A percentile compares a stretch with the other conserved stretches of the same genome.
Evolutionary conservation across 2,888 invertebrate species (phyloP).

Genomic region (Oscheius sp.): DNA sequence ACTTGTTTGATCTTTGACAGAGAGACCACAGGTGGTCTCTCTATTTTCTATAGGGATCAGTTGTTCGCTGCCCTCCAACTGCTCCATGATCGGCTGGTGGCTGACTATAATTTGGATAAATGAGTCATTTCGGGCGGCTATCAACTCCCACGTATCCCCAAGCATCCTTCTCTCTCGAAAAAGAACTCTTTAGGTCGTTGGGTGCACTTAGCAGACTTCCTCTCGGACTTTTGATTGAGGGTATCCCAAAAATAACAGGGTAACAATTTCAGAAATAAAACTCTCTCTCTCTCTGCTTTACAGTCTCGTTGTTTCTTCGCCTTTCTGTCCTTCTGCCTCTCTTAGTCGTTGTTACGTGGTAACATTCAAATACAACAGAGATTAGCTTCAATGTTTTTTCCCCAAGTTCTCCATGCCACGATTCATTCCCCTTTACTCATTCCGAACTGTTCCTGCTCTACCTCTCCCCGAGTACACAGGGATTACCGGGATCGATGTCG

Average conservation of each 20-base stretch:
- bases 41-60: background rate
- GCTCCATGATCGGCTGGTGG: background rate
- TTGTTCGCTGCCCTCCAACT: background rate
- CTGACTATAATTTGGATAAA: slow-evolving; percentile 16
- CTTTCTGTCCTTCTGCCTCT: too few relatives aligned
- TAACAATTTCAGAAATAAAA: too few relatives aligned
- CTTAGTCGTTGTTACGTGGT: too few relatives aligned
- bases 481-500: slow-evolving; percentile 14
- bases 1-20: slow-evolving; percentile 1
- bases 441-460: too few relatives aligned
- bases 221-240: background rate
- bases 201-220: slow-evolving; percentile 4
- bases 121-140: slow-evolving; percentile 6
- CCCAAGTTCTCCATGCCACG: too few relatives aligned
- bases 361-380: too few relatives aligned
- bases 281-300: too few relatives aligned
- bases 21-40: background rate
- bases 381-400: too few relatives aligned
- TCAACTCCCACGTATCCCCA: background rate
- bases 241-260: background rate
- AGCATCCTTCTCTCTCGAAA: too few relatives aligned
- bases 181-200: background rate
- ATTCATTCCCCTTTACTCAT: too few relatives aligned
- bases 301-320: too few relatives aligned
- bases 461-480: background rate